Base-by-base conservation (phyloP, 1,140 invertebrate genomes). In the Gerris buenoi region DNA sequence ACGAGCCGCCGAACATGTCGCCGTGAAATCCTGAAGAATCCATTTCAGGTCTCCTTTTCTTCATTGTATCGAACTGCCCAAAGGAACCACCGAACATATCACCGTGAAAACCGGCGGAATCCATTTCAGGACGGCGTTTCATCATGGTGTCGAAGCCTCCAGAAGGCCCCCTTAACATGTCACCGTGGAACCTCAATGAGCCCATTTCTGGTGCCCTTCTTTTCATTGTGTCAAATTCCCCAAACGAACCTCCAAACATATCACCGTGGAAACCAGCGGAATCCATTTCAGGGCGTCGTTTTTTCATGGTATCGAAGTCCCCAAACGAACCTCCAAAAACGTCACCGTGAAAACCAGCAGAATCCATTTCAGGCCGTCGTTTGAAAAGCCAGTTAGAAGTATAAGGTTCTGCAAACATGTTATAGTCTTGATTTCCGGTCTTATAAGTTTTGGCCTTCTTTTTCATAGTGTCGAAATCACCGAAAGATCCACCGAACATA, bases 11-110 rank as follows among this genome's bases (percentile, higher is more conserved):
- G 69, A 81, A 81, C 1, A 78, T 75, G 67, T 80, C 78, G 3
- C 75, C 77, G 63, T 80, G 75, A 67, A 80, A 80, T 0, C 79
- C 79, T 46, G 74, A 71, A 1, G 79, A 75, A 63, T 77, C 77
- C 70, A 79, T 77, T 69, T 79, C 79, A 2, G 77, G 78, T 18
- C 73, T 27, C 63, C 73, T 71, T 68, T 77, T 77, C 66, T 78
- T 76, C 73, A 80, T 78, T 0, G 79, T 77, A 63, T 77, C 76
- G 71, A 80, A 81, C 57, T 79, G 77, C 14, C 79, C 80, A 67
- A 81, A 81, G 1, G 79, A 78, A 65, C 75, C 72, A 67, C 73
- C 70, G 65, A 72, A 74, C 1, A 67, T 70, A 56, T 70, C 71
- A 10, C 70, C 70, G 64, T 80, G 75, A 69, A 71, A 79, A 74